Evolutionary conservation across 2,888 invertebrate species (phyloP), one percentile per base, ranked within the genome.

Genomic region (Oasisia sp.): DNA sequence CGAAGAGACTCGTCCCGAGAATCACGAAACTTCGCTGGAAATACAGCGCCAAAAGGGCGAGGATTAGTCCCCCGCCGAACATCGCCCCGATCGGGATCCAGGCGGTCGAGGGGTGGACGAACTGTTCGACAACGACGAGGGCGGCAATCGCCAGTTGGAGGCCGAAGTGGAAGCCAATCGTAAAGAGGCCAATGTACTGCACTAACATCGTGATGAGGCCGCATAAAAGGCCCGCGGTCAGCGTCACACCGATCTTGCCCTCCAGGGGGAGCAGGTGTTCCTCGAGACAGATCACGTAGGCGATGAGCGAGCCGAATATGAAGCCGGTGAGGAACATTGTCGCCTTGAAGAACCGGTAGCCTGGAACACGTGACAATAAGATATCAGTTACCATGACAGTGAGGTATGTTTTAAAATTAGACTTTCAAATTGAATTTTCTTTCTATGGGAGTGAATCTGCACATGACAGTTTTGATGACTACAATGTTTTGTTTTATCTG

Each of bases 291-390:
- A 98, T 97, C 94, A 98, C 96, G 96, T 98, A 98, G 90, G 98
- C 98, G 93, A 98, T 97, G 93, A 98, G 97, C 91, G 98, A 97
- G 32, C 98, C 98, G 96, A 98, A 98, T 93, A 98, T 97, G 96
- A 98, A 98, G 58, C 98, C 98, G 91, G 98, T 98, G 92, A 98
- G 97, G 96, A 98, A 98, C 97, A 98, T 98, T 93, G 98, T 97
- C 27, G 98, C 98, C 96, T 98, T 98, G 96, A 98, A 98, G 96
- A 98, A 98, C 93, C 98, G 97, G 96, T 98, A 98, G 92, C 98
- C 98, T 98, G 97, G 58, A 94, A 97, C 96, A 94, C 27, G n/a
- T 19, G 27, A 74, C 74, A 74, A 3, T 74, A 19, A 27, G 27
- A 74, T 27, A 74, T 74, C n/a, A n/a, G 7, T 74, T 27, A 74